Evolutionary conservation across 2,888 invertebrate species (phyloP), one percentile per base, ranked within the genome.

Genomic region (Fissipunctia ypsillon): DNA sequence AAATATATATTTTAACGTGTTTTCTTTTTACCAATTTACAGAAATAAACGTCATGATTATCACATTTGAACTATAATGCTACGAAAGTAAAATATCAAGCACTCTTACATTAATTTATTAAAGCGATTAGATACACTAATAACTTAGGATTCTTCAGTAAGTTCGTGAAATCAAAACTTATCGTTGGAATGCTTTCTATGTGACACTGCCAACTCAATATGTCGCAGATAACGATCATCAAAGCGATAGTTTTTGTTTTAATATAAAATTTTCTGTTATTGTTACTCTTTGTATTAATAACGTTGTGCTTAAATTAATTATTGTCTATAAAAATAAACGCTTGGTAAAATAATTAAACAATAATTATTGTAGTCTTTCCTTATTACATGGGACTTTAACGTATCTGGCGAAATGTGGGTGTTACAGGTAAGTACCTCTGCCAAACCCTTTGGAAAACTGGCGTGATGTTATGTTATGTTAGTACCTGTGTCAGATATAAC

Each of bases 101-200:
- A n/a, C n/a, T n/a, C n/a, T n/a, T n/a, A n/a, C 12, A 43, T 56
- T 2, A 56, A 22, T 56, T 31, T 73, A 35, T 54, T 9, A 56
- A 57, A 66, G 16, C 35, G 35, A 25, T 68, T 57, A 64, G 10
- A 59, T 57, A 48, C 64, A 64, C 59, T 64, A 54, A 74, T 69
- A 54, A 38, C 38, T 31, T 7, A 54, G 41, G n/a, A 45, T 66
- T 60, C n/a, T 64, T 48, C 14, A 64, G 22, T 9, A 31, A 57
- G 22, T 48, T 54, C 1, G 25, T 43, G 54, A 61, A 35, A 14
- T 74, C 35, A 59, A 25, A 63, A 68, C 48, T 72, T 50, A 31
- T 67, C 50, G 56, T 38, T 59, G 16, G 50, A 57, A 35, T 14
- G n/a, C 1, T 31, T 64, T 57, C 54, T 65, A 69, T 76, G 59